phyloP scores from a whole-genome alignment of 2,113 vertebrate genomes.

The Rhabdomys dilectus region DNA sequence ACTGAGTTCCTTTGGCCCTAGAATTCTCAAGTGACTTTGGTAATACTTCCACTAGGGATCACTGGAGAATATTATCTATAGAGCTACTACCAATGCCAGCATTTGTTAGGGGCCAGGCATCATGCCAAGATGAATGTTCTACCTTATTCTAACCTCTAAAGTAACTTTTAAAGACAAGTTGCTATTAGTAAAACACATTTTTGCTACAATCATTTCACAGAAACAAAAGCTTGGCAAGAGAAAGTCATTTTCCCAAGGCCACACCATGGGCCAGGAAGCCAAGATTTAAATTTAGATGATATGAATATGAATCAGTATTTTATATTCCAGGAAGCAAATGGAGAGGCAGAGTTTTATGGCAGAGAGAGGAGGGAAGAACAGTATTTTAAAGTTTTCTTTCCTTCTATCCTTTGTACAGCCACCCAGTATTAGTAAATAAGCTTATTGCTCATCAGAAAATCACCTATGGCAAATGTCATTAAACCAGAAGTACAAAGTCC shows the following conservation, averaged over 20 bases:
- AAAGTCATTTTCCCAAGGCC: background rate
- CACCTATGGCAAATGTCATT: background rate
- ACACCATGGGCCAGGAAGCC: background rate
- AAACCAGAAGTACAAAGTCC: background rate
- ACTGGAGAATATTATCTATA: background rate
- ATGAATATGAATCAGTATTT: background rate
- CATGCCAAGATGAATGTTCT: background rate
- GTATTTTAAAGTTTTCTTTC: background rate
- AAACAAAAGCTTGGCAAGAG: slow-evolving; percentile 24
- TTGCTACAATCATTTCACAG: background rate
- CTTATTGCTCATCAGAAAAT: background rate
- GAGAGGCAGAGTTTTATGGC: no score
- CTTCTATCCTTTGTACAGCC: background rate
- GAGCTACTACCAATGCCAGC: background rate
- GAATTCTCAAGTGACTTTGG: background rate
- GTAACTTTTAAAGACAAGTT: slow-evolving; percentile 27
- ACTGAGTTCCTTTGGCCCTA: background rate
- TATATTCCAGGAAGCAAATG: background rate
- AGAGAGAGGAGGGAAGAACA: background rate
- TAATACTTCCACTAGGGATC: background rate
- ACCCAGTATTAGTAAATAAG: background rate
- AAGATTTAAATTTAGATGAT: background rate
- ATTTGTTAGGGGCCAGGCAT: background rate
- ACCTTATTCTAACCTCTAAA: background rate
- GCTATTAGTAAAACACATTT: background rate